phyloP scores from a whole-genome alignment of 2,888 invertebrate genomes.

The Drosophila melanocephala region DNA sequence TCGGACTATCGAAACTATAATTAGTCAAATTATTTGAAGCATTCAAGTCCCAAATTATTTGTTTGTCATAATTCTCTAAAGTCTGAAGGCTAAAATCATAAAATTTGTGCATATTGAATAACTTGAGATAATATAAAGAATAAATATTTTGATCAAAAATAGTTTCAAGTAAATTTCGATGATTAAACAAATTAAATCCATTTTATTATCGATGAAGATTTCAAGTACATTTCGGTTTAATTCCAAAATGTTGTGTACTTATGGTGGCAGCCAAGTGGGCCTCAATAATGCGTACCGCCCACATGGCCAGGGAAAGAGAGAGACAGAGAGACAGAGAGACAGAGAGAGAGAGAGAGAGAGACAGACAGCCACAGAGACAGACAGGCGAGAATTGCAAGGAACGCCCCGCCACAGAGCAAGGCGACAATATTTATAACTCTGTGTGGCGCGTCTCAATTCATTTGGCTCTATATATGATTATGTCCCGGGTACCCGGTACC shows the following conservation, averaged over 20 bases:
- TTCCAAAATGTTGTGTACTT: constrained; percentile 7
- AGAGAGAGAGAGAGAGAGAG: background rate
- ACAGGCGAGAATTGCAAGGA: constrained; percentile 36
- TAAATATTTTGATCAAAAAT: background rate
- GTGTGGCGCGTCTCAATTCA: constrained; percentile 78
- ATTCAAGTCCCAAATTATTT: background rate
- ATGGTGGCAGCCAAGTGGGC: constrained; percentile 43
- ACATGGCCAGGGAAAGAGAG: constrained; percentile 28
- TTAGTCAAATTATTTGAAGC: no score
- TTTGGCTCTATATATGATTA: constrained; percentile 65
- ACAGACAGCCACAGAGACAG: background rate
- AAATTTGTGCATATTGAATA: background rate
- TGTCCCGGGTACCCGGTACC: constrained; percentile 14
- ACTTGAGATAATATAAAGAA: background rate
- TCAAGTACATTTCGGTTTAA: background rate
- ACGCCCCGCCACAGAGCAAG: constrained; percentile 52
- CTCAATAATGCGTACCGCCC: constrained; percentile 35
- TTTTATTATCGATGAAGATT: background rate
- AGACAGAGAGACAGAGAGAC: background rate
- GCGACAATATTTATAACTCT: constrained; percentile 79
- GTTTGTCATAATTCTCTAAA: background rate
- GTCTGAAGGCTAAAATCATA: background rate
- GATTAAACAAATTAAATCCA: background rate
- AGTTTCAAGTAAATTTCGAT: background rate
- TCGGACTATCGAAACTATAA: no score